Evolutionary conservation across 2,113 vertebrate species (phyloP).

Genomic region (Aphelocoma coerulescens): DNA sequence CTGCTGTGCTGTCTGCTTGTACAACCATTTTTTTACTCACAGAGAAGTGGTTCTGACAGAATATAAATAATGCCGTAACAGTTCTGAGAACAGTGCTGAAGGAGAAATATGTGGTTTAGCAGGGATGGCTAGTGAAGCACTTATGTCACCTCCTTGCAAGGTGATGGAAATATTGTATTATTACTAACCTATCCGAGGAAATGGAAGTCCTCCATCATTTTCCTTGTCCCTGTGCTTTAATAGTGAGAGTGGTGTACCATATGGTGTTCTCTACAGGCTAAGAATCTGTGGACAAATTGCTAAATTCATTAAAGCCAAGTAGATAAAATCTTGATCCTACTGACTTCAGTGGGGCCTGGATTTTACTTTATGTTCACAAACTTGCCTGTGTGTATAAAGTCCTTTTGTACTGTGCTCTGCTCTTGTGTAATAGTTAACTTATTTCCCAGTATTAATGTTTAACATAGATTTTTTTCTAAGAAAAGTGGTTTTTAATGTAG

Average conservation of each 20-base stretch:
- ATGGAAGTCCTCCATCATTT: not conserved
- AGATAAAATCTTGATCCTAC: not conserved
- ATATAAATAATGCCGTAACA: not conserved
- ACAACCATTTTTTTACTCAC: constrained; percentile 5
- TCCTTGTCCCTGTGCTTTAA: not conserved
- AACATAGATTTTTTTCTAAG: not conserved
- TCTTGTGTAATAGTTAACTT: constrained; percentile 43
- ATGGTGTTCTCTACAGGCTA: not conserved
- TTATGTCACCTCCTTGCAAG: not conserved
- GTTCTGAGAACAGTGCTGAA: not conserved
- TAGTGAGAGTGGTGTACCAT: not conserved
- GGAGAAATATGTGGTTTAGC: constrained; percentile 37
- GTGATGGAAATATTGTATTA: constrained; percentile 30
- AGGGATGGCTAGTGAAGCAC: constrained; percentile 16
- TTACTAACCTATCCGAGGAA: not conserved
- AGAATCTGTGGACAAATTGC: not conserved
- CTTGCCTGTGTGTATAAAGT: not conserved
- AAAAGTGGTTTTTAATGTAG: not conserved
- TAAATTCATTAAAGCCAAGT: not conserved
- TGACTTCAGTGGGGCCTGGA: not conserved
- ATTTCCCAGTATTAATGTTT: constrained; percentile 51
- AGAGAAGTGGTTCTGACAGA: not conserved
- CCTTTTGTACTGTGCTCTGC: not conserved
- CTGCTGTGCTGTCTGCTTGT: not conserved
- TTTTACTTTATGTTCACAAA: not conserved